Evolutionary conservation across 2,888 invertebrate species (phyloP).

Genomic region (Ochropacha duplaris): DNA sequence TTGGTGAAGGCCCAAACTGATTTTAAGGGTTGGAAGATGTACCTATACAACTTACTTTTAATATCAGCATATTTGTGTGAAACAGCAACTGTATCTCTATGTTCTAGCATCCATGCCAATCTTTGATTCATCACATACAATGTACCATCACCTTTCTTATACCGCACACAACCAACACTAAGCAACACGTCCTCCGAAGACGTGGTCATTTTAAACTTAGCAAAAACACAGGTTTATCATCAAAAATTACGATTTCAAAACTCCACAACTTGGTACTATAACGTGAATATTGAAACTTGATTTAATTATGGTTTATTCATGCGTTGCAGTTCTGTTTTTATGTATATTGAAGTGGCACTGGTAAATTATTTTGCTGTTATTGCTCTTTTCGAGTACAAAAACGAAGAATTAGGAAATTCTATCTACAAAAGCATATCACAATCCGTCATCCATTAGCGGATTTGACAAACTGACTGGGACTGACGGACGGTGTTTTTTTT

Average conservation of each 20-base stretch:
- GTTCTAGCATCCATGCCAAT: conserved; percentile 97
- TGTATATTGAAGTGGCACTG: conserved; percentile 5
- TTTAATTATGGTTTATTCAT: conserved; percentile 15
- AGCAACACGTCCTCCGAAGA: conserved; percentile 97
- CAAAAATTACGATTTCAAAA: conserved; percentile 1
- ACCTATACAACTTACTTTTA: conserved; percentile 89
- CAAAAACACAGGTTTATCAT: conserved; percentile 3
- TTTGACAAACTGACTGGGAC: conserved; percentile 55
- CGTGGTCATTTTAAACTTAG: conserved; percentile 86
- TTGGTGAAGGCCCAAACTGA: not conserved
- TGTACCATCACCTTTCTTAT: conserved; percentile 98
- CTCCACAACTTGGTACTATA: conserved; percentile 15
- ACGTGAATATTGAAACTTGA: conserved; percentile 20
- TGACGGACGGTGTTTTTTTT: not conserved
- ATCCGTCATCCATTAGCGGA: conserved; percentile 66
- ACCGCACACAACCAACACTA: conserved; percentile 95
- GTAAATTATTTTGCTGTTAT: conserved; percentile 19
- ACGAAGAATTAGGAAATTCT: conserved; percentile 51
- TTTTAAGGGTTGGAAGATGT: not conserved
- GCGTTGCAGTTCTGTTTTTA: not conserved
- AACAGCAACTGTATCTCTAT: conserved; percentile 94
- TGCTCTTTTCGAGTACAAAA: conserved; percentile 40
- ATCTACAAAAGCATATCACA: conserved; percentile 61
- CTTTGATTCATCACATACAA: conserved; percentile 98
- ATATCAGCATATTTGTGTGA: conserved; percentile 98